A percentile compares a stretch with the other conserved stretches of the same genome.
These are phyloP conservation scores for Galerucella nymphaeae DNA, from an alignment of 2,888 invertebrate genomes.

Conservation along the genomic window DNA sequence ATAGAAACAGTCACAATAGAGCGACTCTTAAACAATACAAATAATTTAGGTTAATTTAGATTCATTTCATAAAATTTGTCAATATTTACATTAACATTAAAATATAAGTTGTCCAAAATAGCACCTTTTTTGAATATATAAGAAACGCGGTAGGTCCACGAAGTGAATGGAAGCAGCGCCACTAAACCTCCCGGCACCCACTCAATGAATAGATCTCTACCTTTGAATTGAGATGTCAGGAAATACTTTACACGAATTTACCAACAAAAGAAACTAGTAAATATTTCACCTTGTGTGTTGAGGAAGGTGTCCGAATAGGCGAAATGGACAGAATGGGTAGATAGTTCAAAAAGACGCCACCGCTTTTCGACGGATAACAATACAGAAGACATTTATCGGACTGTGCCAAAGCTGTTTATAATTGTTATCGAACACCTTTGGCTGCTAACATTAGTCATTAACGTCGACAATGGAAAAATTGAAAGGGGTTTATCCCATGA, in stretches of 20 bases:
- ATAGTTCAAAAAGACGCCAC: slow-evolving; percentile 56
- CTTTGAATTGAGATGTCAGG: slow-evolving; percentile 61
- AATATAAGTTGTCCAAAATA: neutral
- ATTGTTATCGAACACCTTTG: slow-evolving; percentile 51
- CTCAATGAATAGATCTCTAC: slow-evolving; percentile 54
- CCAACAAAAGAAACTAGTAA: slow-evolving; percentile 59
- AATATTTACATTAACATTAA: too few species aligned
- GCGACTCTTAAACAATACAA: too few species aligned
- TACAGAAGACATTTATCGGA: slow-evolving; percentile 45
- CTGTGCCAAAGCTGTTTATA: slow-evolving; percentile 49
- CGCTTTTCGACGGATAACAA: slow-evolving; percentile 50
- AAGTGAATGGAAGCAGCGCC: slow-evolving; percentile 42
- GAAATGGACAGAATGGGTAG: slow-evolving; percentile 41
- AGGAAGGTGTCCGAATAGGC: slow-evolving; percentile 36
- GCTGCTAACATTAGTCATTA: slow-evolving; percentile 14
- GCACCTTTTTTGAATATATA: neutral
- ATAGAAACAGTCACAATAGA: neutral
- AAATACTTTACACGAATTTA: slow-evolving; percentile 58
- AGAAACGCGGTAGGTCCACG: slow-evolving; percentile 38
- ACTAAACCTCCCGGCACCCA: slow-evolving; percentile 37
- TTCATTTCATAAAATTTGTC: too few species aligned
- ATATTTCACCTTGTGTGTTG: slow-evolving; percentile 57
- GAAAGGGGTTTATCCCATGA: neutral
- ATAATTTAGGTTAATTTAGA: too few species aligned
- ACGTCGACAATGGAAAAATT: neutral